Conservation (phyloP, 2,888 invertebrate species). For the Schizaphis graminum region DNA sequence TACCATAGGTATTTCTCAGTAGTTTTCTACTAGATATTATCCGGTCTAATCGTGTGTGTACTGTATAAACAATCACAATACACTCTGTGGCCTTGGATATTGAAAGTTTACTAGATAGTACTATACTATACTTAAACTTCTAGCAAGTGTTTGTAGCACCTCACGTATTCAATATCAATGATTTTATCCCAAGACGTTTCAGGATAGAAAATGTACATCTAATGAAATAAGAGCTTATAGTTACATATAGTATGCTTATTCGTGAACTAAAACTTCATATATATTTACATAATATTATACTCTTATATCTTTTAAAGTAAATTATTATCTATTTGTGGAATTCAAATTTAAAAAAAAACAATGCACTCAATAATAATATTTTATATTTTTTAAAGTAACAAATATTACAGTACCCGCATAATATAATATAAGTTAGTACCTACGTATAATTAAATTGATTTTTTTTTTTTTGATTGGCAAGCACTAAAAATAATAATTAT, state of each 20-base stretch:
- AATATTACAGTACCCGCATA: no score
- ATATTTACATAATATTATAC: not conserved
- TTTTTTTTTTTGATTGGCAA: not conserved
- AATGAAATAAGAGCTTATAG: not conserved
- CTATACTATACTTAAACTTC: constrained; percentile 24
- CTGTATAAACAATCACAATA: constrained; percentile 14
- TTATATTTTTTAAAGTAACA: not conserved
- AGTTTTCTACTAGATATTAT: constrained; percentile 17
- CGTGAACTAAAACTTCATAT: not conserved
- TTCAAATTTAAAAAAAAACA: not conserved
- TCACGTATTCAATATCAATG: constrained; percentile 4
- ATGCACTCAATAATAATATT: not conserved
- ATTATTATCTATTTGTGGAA: not conserved
- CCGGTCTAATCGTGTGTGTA: constrained; percentile 7
- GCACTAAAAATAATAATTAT: not conserved
- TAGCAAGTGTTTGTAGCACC: constrained; percentile 24
- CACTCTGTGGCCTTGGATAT: not conserved
- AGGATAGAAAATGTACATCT: not conserved
- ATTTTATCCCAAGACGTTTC: not conserved
- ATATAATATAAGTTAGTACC: not conserved
- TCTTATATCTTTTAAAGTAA: not conserved
- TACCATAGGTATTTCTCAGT: constrained; percentile 4
- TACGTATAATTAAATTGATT: not conserved
- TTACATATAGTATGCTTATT: not conserved
- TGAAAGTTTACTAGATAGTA: constrained; percentile 18